Conservation (phyloP, 2,797 vertebrate genomes). For the Rhinichthys osculus region DNA sequence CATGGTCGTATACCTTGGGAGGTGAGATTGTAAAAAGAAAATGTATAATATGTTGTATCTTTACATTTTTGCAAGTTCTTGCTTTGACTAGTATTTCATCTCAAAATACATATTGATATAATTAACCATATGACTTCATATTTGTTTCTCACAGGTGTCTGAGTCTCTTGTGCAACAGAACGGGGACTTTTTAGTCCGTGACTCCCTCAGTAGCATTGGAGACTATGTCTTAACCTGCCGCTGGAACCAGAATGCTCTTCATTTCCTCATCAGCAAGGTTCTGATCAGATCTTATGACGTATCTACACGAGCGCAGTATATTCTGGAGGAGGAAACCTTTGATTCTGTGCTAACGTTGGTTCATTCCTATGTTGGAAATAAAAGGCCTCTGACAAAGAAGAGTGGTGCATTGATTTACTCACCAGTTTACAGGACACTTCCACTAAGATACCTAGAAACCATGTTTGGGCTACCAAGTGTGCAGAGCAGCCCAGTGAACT, state of each 20-base stretch:
- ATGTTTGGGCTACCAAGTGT: conserved; percentile 78
- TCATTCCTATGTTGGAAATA: conserved; percentile 87
- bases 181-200: conserved; percentile 90
- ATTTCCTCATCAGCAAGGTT: conserved; percentile 89
- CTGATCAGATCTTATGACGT: conserved; percentile 80
- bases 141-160: conserved; percentile 79
- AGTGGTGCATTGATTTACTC: conserved; percentile 85
- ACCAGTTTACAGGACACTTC: conserved; percentile 90
- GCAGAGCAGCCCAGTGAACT: conserved; percentile 72
- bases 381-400: conserved; percentile 81
- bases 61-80: neutral
- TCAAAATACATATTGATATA: neutral
- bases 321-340: conserved; percentile 88
- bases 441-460: conserved; percentile 87
- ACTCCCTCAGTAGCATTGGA: conserved; percentile 87
- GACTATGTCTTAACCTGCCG: conserved; percentile 89
- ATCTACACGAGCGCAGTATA: conserved; percentile 81
- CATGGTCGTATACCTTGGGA: conserved; percentile 89
- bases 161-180: conserved; percentile 87
- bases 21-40: conserved; percentile 72
- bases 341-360: conserved; percentile 87
- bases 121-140: neutral
- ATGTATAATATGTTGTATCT: neutral
- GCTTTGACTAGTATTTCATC: conserved; percentile 1
- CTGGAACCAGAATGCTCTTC: conserved; percentile 87